Conservation (phyloP, 1,140 invertebrate species). For the Rhyzopertha dominica region DNA sequence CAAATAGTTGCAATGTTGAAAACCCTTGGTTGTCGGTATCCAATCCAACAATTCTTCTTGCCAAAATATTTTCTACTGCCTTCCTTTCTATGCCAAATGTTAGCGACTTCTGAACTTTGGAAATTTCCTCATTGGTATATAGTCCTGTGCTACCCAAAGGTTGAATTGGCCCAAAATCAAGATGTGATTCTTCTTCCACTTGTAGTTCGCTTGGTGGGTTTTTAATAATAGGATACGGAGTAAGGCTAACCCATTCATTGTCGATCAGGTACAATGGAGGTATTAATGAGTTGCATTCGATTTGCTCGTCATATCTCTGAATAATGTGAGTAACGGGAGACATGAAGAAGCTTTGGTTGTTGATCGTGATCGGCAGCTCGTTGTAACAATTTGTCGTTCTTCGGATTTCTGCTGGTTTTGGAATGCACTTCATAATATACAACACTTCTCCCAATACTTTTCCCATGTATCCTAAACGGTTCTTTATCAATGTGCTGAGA, state of each 20-base stretch:
- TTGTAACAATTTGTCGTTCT: conserved; percentile 1
- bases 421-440: conserved; percentile 8
- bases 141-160: conserved; percentile 9
- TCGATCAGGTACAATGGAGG: conserved; percentile 8
- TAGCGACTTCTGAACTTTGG: conserved; percentile 8
- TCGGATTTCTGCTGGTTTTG: neutral
- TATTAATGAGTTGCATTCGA: conserved; percentile 1
- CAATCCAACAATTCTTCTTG: conserved; percentile 5
- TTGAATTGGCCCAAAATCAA: conserved; percentile 12
- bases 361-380: too few species aligned
- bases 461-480: conserved; percentile 4
- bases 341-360: conserved; percentile 9
- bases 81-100: conserved; percentile 15
- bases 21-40: conserved; percentile 10
- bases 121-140: conserved; percentile 17
- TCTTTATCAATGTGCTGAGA: conserved; percentile 5
- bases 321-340: conserved; percentile 7
- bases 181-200: too few species aligned
- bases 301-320: conserved; percentile 7
- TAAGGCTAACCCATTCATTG: conserved; percentile 12
- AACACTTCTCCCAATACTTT: conserved; percentile 4
- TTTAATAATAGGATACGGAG: conserved; percentile 9
- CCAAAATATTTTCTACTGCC: conserved; percentile 15
- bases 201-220: too few species aligned
- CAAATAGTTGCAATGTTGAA: conserved; percentile 1